Base-by-base conservation (phyloP, 2,113 vertebrate genomes). In the Brachyhypopomus occidentalis region DNA sequence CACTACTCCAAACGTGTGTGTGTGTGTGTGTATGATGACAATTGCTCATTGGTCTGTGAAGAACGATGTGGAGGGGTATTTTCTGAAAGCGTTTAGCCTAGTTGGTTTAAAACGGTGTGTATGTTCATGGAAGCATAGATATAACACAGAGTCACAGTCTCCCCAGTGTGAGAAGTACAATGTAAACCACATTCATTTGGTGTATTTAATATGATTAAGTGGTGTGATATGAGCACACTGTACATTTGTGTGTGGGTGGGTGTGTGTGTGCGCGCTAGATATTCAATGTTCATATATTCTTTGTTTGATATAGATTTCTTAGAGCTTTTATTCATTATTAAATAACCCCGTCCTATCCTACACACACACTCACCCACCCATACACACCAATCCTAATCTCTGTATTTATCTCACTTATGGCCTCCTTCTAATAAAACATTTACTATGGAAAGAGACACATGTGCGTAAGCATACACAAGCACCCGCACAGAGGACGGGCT, bases 361-460 rank as follows among this genome's bases (percentile, higher is more conserved):
- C 45, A 66, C 45, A 63, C 22, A 74, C 41, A 25, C 30, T 30
- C 30, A 3, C 30, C 30, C 30, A 30, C 60, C 56, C 59, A 52
- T 36, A 58, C 70, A 69, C 64, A 22, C 22, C 36, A 11, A 55
- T 80, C 34, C 38, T 69, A 70, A 67, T 17, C 79, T 67, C 38
- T 74, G 72, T 75, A 14, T 62, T 69, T 20, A 69, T 38, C 36
- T 74, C 63, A 70, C 72, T 59, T 55, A 11, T n/a, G 63, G 55
- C 75, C 70, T 72, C 38, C 70, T 60, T 45, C 79, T 81, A 30
- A 82, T 86, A 34, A 82, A 86, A 86, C 76, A 80, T 84, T 82
- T 77, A 84, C 76, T 79, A 56, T 84, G 85, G 85, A 86, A 86
- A 84, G 79, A 59, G 48, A 66, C 75, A 55, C 67, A 76, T 34